Conservation (phyloP, 2,113 vertebrate species). For the Nibea coibor region DNA sequence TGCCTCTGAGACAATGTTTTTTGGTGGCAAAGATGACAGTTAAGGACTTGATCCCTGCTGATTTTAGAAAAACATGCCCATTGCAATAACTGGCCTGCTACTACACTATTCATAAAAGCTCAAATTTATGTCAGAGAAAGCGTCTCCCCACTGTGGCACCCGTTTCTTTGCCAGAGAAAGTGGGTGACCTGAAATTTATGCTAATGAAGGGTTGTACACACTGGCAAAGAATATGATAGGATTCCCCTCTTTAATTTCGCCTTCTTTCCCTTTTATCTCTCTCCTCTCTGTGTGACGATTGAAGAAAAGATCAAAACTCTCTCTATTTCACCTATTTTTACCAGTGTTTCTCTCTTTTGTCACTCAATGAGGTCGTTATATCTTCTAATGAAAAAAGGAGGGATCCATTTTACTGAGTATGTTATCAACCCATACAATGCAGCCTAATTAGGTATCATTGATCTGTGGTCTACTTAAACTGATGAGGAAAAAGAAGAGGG, state of each 20-base stretch:
- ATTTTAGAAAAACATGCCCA: slow-evolving; percentile 8
- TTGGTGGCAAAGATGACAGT: background rate
- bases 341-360: background rate
- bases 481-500: slow-evolving; percentile 21
- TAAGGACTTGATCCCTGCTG: background rate
- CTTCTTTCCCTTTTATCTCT: slow-evolving; percentile 42
- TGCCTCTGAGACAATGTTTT: background rate
- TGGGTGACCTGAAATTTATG: slow-evolving; percentile 84
- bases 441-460: slow-evolving; percentile 34
- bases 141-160: slow-evolving; percentile 66
- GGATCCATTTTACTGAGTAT: slow-evolving; percentile 1
- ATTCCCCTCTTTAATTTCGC: slow-evolving; percentile 69
- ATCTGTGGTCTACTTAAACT: slow-evolving; percentile 25
- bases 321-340: background rate
- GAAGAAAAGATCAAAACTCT: slow-evolving; percentile 35
- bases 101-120: slow-evolving; percentile 26
- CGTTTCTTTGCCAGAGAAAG: slow-evolving; percentile 77
- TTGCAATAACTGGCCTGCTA: slow-evolving; percentile 19
- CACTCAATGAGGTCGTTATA: slow-evolving; percentile 13
- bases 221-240: slow-evolving; percentile 71
- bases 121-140: slow-evolving; percentile 68
- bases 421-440: slow-evolving; percentile 28
- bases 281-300: slow-evolving; percentile 19
- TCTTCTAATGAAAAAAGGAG: background rate
- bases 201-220: slow-evolving; percentile 76